Conservation (phyloP, 37 sponge, comb jelly and placozoan species). For the Spongilla lacustris region DNA sequence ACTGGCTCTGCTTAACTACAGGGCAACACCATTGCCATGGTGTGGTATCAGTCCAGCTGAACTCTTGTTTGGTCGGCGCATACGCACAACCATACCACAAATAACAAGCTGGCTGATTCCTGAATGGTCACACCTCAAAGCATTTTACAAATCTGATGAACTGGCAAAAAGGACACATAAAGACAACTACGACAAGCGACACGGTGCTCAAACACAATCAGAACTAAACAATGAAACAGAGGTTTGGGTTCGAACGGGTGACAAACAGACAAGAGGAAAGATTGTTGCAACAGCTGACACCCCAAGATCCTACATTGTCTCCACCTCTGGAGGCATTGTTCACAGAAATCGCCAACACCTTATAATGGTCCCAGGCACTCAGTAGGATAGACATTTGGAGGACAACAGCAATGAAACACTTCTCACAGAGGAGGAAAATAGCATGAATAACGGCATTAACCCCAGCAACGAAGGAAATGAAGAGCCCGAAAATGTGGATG, state of each 20-base stretch:
- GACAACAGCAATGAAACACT: not conserved
- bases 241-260: conserved; percentile 49
- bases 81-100: conserved; percentile 59
- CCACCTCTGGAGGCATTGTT: conserved; percentile 24
- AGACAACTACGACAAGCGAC: conserved; percentile 34
- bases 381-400: not conserved
- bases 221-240: conserved; percentile 14
- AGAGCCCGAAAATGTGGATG: not conserved
- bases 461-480: not conserved
- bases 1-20: conserved; percentile 44
- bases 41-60: conserved; percentile 52
- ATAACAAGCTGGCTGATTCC: conserved; percentile 18
- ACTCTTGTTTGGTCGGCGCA: conserved; percentile 36
- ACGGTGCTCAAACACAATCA: conserved; percentile 11
- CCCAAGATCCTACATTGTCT: conserved; percentile 40
- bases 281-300: conserved; percentile 9
- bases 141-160: conserved; percentile 15
- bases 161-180: conserved; percentile 30
- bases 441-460: not conserved
- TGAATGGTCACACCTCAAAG: conserved; percentile 43
- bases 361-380: not conserved
- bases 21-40: conserved; percentile 65
- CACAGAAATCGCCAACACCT: conserved; percentile 27
- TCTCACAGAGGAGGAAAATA: not conserved
- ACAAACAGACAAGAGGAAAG: conserved; percentile 3